Evolutionary conservation across 2,888 invertebrate species (phyloP), one percentile per base, ranked within the genome.

Genomic region (Hirudinaria manillensis): DNA sequence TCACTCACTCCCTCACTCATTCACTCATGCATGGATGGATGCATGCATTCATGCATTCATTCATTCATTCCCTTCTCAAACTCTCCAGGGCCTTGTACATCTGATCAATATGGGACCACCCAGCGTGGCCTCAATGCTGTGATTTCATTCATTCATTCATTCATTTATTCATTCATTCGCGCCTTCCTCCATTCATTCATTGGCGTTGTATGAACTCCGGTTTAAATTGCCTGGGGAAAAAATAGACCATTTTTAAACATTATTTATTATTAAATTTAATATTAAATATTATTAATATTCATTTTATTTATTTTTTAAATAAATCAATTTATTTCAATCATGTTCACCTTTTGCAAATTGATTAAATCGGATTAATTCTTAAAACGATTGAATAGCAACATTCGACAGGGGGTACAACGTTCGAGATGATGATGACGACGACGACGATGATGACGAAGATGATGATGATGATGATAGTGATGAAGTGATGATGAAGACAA

Each of bases 311-410:
- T n/a, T n/a, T n/a, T n/a, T n/a, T n/a, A n/a, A n/a, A n/a, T n/a
- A n/a, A n/a, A n/a, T n/a, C n/a, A n/a, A n/a, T n/a, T n/a, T n/a
- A n/a, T n/a, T n/a, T n/a, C n/a, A n/a, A n/a, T n/a, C n/a, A n/a
- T n/a, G n/a, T n/a, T n/a, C n/a, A n/a, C n/a, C n/a, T n/a, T n/a
- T n/a, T n/a, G n/a, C n/a, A n/a, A n/a, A n/a, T n/a, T n/a, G n/a
- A n/a, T n/a, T n/a, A n/a, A n/a, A n/a, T n/a, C n/a, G n/a, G n/a
- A n/a, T n/a, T n/a, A n/a, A n/a, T n/a, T n/a, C n/a, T n/a, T n/a
- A n/a, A 97, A 93, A 71, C 78, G 68, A 77, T 85, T 84, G 4
- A 82, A 83, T 65, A 85, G 84, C 16, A 56, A 51, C 77, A 83
- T 80, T 93, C 81, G 21, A 61, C 29, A 61, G 13, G 80, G 21